These are phyloP conservation scores for Hymenochirus boettgeri DNA, from an alignment of 2,113 vertebrate species.

Conservation along the genomic window DNA sequence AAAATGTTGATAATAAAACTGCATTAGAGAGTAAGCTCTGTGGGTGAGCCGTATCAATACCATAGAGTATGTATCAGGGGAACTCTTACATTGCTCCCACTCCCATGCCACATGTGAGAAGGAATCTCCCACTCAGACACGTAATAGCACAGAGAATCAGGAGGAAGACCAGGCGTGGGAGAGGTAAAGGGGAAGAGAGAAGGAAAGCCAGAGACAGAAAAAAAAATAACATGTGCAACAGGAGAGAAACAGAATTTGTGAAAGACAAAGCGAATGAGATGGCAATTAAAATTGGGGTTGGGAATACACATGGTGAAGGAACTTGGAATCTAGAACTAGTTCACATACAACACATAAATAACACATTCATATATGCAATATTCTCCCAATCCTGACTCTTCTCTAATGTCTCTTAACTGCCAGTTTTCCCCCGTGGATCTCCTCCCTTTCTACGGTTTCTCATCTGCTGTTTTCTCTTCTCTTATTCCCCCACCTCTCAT, in stretches of 20 bases:
- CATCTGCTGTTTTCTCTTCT: not conserved
- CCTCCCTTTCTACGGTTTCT: not conserved
- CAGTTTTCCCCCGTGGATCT: not conserved
- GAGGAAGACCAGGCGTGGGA: constrained; percentile 43
- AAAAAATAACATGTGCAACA: not conserved
- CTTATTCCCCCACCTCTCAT: constrained; percentile 15
- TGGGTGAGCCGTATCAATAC: constrained; percentile 7
- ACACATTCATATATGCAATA: not conserved
- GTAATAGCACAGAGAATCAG: constrained; percentile 13
- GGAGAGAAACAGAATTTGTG: not conserved
- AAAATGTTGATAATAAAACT: not conserved
- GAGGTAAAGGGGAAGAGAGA: constrained; percentile 18
- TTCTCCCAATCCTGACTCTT: not conserved
- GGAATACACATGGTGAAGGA: not conserved
- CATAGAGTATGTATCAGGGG: constrained; percentile 12
- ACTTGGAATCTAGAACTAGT: too few species aligned
- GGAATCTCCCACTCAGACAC: constrained; percentile 38
- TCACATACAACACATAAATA: too few species aligned
- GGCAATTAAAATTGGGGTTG: not conserved
- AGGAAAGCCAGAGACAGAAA: constrained; percentile 1
- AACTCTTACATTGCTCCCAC: constrained; percentile 31
- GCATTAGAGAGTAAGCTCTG: constrained; percentile 9
- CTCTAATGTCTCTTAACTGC: not conserved
- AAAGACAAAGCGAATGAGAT: not conserved
- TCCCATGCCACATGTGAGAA: constrained; percentile 35